phyloP scores from a whole-genome alignment of 2,113 vertebrate genomes.

The Todiramphus chloris region DNA sequence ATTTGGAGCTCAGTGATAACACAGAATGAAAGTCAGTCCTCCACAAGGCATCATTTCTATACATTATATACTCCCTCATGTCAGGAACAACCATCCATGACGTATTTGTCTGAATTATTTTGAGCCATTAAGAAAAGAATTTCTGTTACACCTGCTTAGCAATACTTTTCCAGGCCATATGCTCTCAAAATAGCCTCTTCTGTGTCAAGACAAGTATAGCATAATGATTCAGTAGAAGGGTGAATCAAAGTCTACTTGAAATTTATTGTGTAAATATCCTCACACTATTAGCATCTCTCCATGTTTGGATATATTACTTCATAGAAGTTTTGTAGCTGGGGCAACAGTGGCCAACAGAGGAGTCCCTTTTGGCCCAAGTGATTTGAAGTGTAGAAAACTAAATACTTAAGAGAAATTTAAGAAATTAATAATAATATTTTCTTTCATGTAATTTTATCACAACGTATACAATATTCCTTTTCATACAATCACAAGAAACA shows the following conservation, averaged over 20 bases:
- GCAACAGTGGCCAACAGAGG: not conserved
- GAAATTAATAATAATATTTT: fast-evolving
- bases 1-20: not conserved
- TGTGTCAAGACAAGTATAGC: not conserved
- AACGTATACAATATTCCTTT: not conserved
- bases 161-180: slow-evolving; percentile 27
- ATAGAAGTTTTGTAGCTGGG: not conserved
- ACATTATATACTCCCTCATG: not conserved
- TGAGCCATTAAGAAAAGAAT: not conserved
- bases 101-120: slow-evolving; percentile 31
- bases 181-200: slow-evolving; percentile 13
- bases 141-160: slow-evolving; percentile 1
- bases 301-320: not conserved
- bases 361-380: not conserved
- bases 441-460: not conserved
- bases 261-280: not conserved
- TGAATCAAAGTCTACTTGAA: not conserved
- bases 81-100: slow-evolving; percentile 14
- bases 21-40: slow-evolving; percentile 3
- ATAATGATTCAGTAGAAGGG: not conserved
- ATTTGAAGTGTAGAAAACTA: not conserved
- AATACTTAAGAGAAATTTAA: not conserved
- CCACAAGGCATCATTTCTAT: not conserved
- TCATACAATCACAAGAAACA: not conserved
- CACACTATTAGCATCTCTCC: not conserved